Evolutionary conservation across 2,797 vertebrate genomes (phyloP), one percentile per base, ranked within the genome.

Genomic region (Pangasius larnaudii): DNA sequence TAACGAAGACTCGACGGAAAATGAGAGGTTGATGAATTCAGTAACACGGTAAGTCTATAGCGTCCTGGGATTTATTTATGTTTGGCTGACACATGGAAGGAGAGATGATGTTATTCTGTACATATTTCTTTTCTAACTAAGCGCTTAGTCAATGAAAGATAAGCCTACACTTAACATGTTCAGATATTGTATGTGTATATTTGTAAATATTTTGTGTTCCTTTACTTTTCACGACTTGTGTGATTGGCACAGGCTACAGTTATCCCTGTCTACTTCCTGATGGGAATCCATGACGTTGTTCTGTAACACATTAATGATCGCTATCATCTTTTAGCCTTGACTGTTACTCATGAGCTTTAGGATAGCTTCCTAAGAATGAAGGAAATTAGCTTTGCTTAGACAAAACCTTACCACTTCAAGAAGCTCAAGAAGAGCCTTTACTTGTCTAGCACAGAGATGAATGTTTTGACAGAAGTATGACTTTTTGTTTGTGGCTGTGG

Each of bases 231-330:
- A 51, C 8, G 18, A 78, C 8, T 46, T 56, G 51, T 24, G 18
- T 49, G 6, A 4, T n/a, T 18, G 24, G 36, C n/a, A 18, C 24
- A 46, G 46, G 46, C 46, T 46, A 8, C 1, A 42, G 13, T 27
- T 82, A n/a, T 61, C 7, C 33, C 53, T 53, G 53, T 84, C 42
- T 84, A 67, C 67, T 84, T 67, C 61, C 61, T 67, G 81, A 33
- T 33, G 59, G 59, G 39, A 30, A 65, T 83, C 65, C 24, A 63
- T 46, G 36, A 46, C 8, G 33, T 63, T 49, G 8, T 22, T 22
- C 42, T 39, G 19, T 36, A 58, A 80, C 51, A 36, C 77, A 24
- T 59, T 27, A 46, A 59, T 65, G 7, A 51, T 27, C 19, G 33
- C 24, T 65, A 0, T 82, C 7, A 49, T 82, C 24, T 39, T 42